Percentiles rank a stretch among this genome's conserved stretches.
Evolutionary conservation across 2,113 vertebrate species (phyloP).

Genomic region (Peromyscus polionotus): DNA sequence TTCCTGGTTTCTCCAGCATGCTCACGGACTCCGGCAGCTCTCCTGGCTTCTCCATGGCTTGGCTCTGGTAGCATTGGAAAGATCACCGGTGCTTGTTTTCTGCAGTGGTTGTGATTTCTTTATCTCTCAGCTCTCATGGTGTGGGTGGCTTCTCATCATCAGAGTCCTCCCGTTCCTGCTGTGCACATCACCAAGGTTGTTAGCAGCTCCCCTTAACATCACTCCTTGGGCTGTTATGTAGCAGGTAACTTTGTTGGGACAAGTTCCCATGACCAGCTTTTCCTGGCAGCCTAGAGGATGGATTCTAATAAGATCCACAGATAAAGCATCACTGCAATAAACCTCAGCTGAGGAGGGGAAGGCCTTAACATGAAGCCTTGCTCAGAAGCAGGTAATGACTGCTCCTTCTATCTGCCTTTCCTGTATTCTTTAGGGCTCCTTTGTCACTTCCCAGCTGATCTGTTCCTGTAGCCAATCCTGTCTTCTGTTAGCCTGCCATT

Average conservation of each 20-base stretch:
- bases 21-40: background rate
- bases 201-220: background rate
- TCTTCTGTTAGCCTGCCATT: background rate
- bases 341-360: background rate
- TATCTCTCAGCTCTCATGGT: background rate
- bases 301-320: background rate
- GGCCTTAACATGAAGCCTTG: background rate
- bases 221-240: background rate
- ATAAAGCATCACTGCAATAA: background rate
- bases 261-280: background rate
- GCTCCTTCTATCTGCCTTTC: background rate
- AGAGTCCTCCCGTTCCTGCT: background rate
- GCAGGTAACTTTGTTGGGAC: background rate
- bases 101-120: too few relatives aligned
- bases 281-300: background rate
- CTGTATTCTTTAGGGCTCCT: background rate
- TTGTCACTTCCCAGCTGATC: background rate
- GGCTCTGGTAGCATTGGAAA: background rate
- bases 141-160: background rate
- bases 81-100: background rate
- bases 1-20: background rate
- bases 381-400: background rate
- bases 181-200: background rate
- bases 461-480: background rate
- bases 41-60: background rate